Base-by-base conservation (phyloP, 2,888 invertebrate species). In the Amphipoea oculea region DNA sequence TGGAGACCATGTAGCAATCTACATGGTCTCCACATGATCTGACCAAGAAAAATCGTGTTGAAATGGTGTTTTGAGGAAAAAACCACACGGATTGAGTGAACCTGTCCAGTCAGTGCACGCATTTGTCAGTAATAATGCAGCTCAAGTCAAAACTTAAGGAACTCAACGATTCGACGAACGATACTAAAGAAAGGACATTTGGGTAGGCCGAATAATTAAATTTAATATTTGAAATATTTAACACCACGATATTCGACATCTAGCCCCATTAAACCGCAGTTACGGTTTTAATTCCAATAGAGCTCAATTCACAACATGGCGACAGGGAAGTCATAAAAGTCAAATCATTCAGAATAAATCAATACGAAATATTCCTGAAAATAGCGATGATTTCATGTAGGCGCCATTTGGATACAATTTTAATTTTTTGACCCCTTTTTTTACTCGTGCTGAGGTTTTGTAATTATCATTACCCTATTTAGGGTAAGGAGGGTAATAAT, bases 251-350 rank as follows among this genome's bases (percentile, higher is more conserved):
- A 48, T 77, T 63, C 2, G n/a, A 14, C 1, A 40, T 23, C 51
- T 14, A 54, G 45, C 14, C 29, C 63, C 12, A 20, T 20, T 62
- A 17, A 36, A 48, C 12, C 20, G 20, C 11, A 76, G 23, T n/a
- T 65, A 36, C 40, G 48, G 42, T 66, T 29, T 36, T 0, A 51
- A 40, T 48, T 65, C 14, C 23, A 68, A 78, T 81, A 78, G 62
- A 62, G 29, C 60, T 17, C 20, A 68, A 29, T 6, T 68, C 54
- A 3, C 73, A 78, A 48, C 65, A 79, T 69, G 86, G 81, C 79
- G 82, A 87, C 86, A 72, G 65, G 85, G 84, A 89, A 86, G 73
- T 88, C 83, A 88, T 90, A 86, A 85, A 90, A 81, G 67, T 79
- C 78, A 88, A 89, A 81, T 76, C 6, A 40, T 45, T 51, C 69